Evolutionary conservation across 2,888 invertebrate species (phyloP), one percentile per base, ranked within the genome.

Genomic region (Lordiphosa fenestrarum): DNA sequence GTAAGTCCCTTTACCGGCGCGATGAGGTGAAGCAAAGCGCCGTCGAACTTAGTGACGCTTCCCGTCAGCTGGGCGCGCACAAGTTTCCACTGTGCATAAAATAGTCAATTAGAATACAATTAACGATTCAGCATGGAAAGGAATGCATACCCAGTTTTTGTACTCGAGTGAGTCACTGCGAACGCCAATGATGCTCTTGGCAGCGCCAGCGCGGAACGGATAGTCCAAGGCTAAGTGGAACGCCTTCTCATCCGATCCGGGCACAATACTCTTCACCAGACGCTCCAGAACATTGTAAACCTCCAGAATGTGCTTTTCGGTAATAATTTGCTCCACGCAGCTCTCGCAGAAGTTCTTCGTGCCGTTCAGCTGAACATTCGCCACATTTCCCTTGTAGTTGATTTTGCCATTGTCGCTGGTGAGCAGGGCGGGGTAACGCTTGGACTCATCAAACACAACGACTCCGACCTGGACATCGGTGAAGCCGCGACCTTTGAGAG

Each of bases 181-280:
- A 0, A 95, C 91, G 39, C 92, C 92, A 76, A 97, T 90, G 66
- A 94, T 91, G 50, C 93, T 92, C 85, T 95, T 96, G 40, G 93
- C 91, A 1, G 96, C 95, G 1, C 93, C 93, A 0, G 94, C 91
- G 64, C 96, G 92, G 90, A 94, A 94, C 0, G 95, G 95, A 89
- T 95, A 93, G 0, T 92, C 88, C 10, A 93, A 82, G 0, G 94
- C 91, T 36, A 92, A 91, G 9, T 90, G 82, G 89, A 94, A 94
- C 0, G 94, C 93, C n/a, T 89, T 89, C n/a, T 90, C 90, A 7
- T 93, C 91, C 53, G 93, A 90, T 57, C 87, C 86, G 0, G 87
- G 82, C 0, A 71, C 58, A 42, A 86, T 65, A 13, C 66, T 71
- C 35, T 78, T 71, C 0, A 86, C 4, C 2, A 87, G 19, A 6